These are phyloP conservation scores for Hesperophylax magnus DNA, from an alignment of 1,140 invertebrate genomes.

Conservation along the genomic window DNA sequence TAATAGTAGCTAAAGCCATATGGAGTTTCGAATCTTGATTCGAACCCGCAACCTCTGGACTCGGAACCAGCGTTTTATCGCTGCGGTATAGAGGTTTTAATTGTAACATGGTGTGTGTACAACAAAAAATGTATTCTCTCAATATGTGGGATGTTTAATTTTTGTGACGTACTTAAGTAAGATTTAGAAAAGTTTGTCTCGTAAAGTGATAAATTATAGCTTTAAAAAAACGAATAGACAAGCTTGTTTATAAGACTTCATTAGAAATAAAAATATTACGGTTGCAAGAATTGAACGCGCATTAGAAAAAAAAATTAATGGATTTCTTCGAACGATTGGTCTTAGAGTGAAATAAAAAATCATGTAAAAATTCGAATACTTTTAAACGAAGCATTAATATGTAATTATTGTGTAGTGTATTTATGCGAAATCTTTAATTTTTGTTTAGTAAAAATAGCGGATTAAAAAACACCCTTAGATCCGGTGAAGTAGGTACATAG, in stretches of 20 bases:
- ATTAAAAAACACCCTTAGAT: too few species aligned
- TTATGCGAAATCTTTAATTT: slow-evolving; percentile 7
- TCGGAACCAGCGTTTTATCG: too few species aligned
- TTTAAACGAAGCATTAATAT: slow-evolving; percentile 55
- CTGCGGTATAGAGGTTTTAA: too few species aligned
- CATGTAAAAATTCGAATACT: slow-evolving; percentile 42
- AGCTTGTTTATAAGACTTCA: slow-evolving; percentile 2
- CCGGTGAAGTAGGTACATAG: too few species aligned
- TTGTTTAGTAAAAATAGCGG: too few species aligned
- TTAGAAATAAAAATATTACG: slow-evolving; percentile 54
- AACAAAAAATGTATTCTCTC: too few species aligned
- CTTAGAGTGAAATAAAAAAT: slow-evolving; percentile 29
- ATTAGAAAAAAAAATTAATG: slow-evolving; percentile 51
- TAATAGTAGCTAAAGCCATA: too few species aligned
- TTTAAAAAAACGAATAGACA: slow-evolving; percentile 13
- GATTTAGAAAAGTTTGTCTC: not conserved
- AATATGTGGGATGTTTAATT: too few species aligned
- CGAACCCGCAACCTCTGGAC: too few species aligned
- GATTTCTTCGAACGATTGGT: slow-evolving; percentile 40
- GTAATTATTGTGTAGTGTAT: slow-evolving; percentile 50
- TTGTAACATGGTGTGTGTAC: too few species aligned
- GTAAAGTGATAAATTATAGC: slow-evolving; percentile 21
- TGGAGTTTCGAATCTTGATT: too few species aligned
- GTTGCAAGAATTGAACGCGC: slow-evolving; percentile 38
- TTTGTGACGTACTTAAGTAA: too few species aligned